Evolutionary conservation across 2,888 invertebrate genomes (phyloP), one percentile per base, ranked within the genome.

Genomic region (Eustalomyia histrio): DNA sequence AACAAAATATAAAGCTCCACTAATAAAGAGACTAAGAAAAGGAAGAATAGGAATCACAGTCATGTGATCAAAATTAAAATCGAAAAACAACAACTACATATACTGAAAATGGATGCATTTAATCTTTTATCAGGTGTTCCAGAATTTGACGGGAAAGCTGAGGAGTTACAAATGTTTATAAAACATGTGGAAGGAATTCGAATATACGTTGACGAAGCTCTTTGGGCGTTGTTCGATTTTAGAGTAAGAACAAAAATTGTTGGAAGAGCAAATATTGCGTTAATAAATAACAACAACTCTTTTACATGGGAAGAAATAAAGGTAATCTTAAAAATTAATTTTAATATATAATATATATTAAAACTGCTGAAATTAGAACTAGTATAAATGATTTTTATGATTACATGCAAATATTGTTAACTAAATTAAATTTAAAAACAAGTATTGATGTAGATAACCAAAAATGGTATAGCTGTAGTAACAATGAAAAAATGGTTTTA

Each of bases 401-500:
- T n/a, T n/a, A n/a, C n/a, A n/a, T n/a, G 10, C 53, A 18, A 35
- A 57, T 53, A 24, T 18, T 78, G 8, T 47, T 65, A 33, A 33
- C 4, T 6, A 8, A 33, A 8, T 33, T 33, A 33, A 33, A 33
- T 33, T 71, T 78, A 61, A 78, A 65, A 64, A 9, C 43, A 8
- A 57, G 39, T 47, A 10, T 60, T 10, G 16, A 64, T 2, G 24
- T n/a, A 43, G 50, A 4, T 33, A 6, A 71, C 17, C 47, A 24
- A 6, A 33, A 72, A 53, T 79, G 79, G 68, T 68, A 57, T 64
- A 74, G 7, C 16, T 63, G 61, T 47, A 55, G 55, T 52, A 72
- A 71, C 14, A 78, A 78, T 72, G 72, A 72, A 21, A 67, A 67
- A 65, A 79, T 79, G 68, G 68, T 79, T 18, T 67, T 68, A 35